phyloP scores from a whole-genome alignment of 2,888 invertebrate species.

The Clivina fossor region DNA sequence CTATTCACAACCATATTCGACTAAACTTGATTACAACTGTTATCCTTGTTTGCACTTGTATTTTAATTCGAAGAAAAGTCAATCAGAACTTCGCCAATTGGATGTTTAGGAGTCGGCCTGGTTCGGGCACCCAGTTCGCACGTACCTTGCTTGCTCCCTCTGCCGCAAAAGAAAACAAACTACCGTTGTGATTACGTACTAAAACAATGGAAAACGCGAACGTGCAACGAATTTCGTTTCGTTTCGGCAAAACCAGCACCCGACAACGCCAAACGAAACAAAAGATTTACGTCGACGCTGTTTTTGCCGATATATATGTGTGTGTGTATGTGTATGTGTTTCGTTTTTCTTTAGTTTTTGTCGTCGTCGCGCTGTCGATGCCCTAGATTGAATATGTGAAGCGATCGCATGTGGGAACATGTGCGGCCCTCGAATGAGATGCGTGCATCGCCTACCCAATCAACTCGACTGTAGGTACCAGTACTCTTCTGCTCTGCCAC shows the following conservation, averaged over 20 bases:
- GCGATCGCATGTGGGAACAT: conserved; percentile 8
- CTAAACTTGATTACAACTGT: too few species aligned
- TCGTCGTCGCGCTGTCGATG: conserved; percentile 19
- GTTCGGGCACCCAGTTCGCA: conserved; percentile 3
- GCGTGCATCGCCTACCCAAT: conserved; percentile 11
- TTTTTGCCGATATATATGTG: too few species aligned
- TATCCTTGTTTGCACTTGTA: too few species aligned
- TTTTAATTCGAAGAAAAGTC: too few species aligned
- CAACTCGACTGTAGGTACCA: conserved; percentile 6
- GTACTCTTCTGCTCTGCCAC: conserved; percentile 1
- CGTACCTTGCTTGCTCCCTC: background rate
- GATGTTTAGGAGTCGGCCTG: background rate
- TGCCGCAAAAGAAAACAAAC: conserved; percentile 26
- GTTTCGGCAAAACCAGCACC: too few species aligned
- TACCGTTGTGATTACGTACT: conserved; percentile 31
- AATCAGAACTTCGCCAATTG: background rate
- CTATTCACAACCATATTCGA: too few species aligned
- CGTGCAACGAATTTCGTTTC: conserved; percentile 30
- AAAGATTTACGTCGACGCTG: conserved; percentile 28
- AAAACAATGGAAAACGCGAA: conserved; percentile 28
- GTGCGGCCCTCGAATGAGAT: conserved; percentile 18
- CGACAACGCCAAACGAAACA: conserved; percentile 13
- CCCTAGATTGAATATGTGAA: conserved; percentile 20
- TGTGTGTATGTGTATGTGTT: conserved; percentile 30
- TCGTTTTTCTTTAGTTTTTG: conserved; percentile 25